Base-by-base conservation (phyloP, 2,113 vertebrate species). In the Climacteris rufus region DNA sequence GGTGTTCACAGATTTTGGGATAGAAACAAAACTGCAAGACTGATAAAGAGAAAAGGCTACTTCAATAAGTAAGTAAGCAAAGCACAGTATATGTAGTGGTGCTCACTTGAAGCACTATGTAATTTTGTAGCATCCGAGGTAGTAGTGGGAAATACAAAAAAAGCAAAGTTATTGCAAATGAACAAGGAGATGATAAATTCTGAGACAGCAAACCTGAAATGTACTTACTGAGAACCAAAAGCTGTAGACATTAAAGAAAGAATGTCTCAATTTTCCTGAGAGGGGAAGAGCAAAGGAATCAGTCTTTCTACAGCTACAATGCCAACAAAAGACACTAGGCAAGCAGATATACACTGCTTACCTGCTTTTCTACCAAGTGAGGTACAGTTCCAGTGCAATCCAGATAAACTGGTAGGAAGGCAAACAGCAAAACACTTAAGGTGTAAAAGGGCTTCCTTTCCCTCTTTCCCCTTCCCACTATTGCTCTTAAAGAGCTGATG, bases 81-180 rank as follows among this genome's bases (percentile, higher is more conserved):
- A 72, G 57, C 2, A 47, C 5, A 80, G 42, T 1, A 10, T 9
- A 28, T 2, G 11, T 2, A 61, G 33, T 4, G 2, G 9, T 0
- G 1, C 13, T 72, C 5, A 42, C 14, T n/a, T 3, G 28, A 89
- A 70, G 9, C 12, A 53, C 24, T 4, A 3, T 9, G 18, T 16
- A 39, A 44, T 83, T 89, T 71, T 28, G 12, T 8, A 78, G 14
- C 20, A 57, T 7, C 12, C 69, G 9, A 63, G 8, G 19, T 3
- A 2, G 1, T 3, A 44, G 7, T 13, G 17, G 8, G 27, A 76
- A 79, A 77, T 7, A 40, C 3, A 79, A 56, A 77, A 54, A 74
- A 63, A 30, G 2, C 4, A 22, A 37, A 14, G 4, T 56, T 60
- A 60, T 2, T 49, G 7, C 20, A 86, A 72, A 47, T 24, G 24